Percentiles rank a stretch among this genome's conserved stretches.
Evolutionary conservation across 1,140 invertebrate genomes (phyloP).

Genomic region (Coenobita brevimanus): DNA sequence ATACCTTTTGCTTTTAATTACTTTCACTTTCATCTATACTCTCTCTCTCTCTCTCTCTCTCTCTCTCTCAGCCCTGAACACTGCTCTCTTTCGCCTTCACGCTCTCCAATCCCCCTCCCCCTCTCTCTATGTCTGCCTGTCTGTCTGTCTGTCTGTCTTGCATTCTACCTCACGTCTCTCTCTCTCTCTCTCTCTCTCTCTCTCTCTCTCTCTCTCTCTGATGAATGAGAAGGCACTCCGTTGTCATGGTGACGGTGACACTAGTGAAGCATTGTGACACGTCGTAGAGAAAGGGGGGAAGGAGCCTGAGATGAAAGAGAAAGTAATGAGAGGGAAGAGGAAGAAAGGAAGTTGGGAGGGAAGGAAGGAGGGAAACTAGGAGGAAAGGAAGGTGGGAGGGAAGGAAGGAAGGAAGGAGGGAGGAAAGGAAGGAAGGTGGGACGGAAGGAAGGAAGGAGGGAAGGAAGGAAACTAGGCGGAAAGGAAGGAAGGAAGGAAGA

Average conservation of each 20-base stretch:
- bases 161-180: no score
- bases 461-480: background rate
- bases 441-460: background rate
- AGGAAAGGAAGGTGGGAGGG: background rate
- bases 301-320: no score
- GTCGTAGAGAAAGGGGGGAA: no score
- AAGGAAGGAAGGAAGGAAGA: no score
- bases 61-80: no score
- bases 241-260: no score
- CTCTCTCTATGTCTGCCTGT: conserved; percentile 17
- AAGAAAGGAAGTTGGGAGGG: no score
- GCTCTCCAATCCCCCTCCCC: conserved; percentile 15
- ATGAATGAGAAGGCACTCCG: no score
- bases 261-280: no score
- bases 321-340: no score
- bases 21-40: background rate
- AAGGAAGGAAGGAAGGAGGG: background rate
- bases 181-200: background rate
- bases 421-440: background rate
- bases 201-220: background rate
- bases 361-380: background rate
- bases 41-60: conserved; percentile 33
- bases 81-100: background rate
- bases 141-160: background rate
- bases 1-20: background rate